phyloP scores from a whole-genome alignment of 2,888 invertebrate genomes.

The Polymixis flavicincta region DNA sequence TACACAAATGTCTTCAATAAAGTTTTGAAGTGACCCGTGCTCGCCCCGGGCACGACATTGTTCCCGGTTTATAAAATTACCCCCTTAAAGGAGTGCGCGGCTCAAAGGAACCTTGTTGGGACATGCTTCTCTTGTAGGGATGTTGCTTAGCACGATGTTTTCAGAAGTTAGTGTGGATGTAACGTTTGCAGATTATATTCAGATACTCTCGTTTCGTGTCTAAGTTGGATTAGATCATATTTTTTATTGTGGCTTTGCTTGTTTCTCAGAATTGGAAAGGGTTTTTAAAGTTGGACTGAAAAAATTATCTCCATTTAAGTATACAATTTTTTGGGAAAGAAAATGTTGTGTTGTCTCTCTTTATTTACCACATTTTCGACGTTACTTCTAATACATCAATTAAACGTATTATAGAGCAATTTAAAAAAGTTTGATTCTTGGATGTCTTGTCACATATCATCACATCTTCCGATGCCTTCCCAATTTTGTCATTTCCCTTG shows the following conservation, averaged over 20 bases:
- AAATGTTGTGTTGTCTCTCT: background rate
- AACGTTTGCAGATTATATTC: conserved; percentile 6
- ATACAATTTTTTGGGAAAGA: too few relatives aligned
- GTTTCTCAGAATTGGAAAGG: background rate
- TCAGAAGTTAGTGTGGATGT: conserved; percentile 57
- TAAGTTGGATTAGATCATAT: background rate
- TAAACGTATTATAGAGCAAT: too few relatives aligned
- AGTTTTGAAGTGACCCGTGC: conserved; percentile 76
- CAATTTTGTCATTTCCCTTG: conserved; percentile 76
- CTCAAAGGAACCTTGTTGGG: conserved; percentile 70
- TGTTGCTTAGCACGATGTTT: conserved; percentile 52
- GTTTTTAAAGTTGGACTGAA: background rate
- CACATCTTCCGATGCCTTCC: conserved; percentile 67
- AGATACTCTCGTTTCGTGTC: background rate
- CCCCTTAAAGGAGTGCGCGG: conserved; percentile 72
- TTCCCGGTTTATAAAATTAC: conserved; percentile 83
- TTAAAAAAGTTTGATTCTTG: conserved; percentile 72
- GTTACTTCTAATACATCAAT: too few relatives aligned
- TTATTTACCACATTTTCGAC: background rate
- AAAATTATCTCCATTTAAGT: background rate
- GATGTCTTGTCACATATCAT: conserved; percentile 74
- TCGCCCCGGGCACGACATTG: conserved; percentile 76
- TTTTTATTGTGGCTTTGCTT: background rate
- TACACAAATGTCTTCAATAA: conserved; percentile 83
- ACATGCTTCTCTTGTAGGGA: conserved; percentile 62